Base-by-base conservation (phyloP, 1,140 invertebrate genomes). In the Lepidostoma basale region DNA sequence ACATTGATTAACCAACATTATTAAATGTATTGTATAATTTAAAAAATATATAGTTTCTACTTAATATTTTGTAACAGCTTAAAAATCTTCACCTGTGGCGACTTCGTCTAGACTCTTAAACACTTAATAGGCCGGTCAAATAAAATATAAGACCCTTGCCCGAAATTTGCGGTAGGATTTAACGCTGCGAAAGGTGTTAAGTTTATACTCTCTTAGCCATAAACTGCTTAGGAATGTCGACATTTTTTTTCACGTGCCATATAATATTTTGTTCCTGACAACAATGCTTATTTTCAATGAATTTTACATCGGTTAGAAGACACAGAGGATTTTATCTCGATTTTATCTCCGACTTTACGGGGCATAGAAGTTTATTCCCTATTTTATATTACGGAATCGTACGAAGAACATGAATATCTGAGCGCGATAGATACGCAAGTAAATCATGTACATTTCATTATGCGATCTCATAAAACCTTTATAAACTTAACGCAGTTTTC, bases 221-320 rank as follows among this genome's bases (percentile, higher is more conserved):
- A 69, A 69, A 65, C 47, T 40, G 49, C 52, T 20, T 36, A 39
- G 14, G 36, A 56, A 63, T 47, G 42, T n/a, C 25, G 22, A 26
- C 20, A 45, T 62, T 62, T 62, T 42, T 8, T 45, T 10, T 22
- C 16, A n/a, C 26, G 5, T 9, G 20, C 47, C 39, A 44, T 39
- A 39, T 20, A 18, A 39, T 5, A 23, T 54, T 59, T 42, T 56
- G 28, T 56, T 62, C 45, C 16, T 62, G 14, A n/a, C 16, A 23
- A 33, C 47, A 70, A 49, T 58, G n/a, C n/a, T n/a, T n/a, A 42
- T 67, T 67, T 68, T 45, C 59, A 60, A 64, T 68, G 65, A 68
- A 52, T 64, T 72, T 68, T 72, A 72, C 52, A 63, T 59, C 59
- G 45, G 63, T 70, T 58, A 67, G 56, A 22, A 39, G 25, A 30